Percentiles rank a stretch among this genome's conserved stretches.
Conservation (phyloP, 2,888 invertebrate species). For the Sialis fuliginosa region DNA sequence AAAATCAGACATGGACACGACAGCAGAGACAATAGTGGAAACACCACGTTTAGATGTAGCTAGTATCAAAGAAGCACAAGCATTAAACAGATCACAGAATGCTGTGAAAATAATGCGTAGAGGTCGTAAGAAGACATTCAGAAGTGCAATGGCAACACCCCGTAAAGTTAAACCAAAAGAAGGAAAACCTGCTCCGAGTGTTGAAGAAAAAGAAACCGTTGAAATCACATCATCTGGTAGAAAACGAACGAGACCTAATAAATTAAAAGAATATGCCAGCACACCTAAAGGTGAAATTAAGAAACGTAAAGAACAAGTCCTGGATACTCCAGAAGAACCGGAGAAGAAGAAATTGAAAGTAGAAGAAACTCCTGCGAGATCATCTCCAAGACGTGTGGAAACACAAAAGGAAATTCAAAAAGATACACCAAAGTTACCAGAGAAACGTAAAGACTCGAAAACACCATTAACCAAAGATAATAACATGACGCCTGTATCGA, state of each 20-base stretch:
- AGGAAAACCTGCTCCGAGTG: neutral
- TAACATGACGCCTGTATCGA: neutral
- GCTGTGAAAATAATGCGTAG: slow-evolving; percentile 31
- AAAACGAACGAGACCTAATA: slow-evolving; percentile 40
- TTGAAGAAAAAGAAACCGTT: slow-evolving; percentile 14
- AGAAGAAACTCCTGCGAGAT: slow-evolving; percentile 6
- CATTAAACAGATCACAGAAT: slow-evolving; percentile 35
- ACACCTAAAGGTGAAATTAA: slow-evolving; percentile 21
- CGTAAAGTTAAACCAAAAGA: slow-evolving; percentile 2
- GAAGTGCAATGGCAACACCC: slow-evolving; percentile 15
- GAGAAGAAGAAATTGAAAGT: slow-evolving; percentile 17
- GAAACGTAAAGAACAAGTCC: slow-evolving; percentile 19
- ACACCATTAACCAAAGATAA: slow-evolving; percentile 4
- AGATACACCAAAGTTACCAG: slow-evolving; percentile 5
- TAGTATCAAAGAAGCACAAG: slow-evolving; percentile 27
- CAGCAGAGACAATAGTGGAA: slow-evolving; percentile 22
- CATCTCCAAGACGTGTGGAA: neutral
- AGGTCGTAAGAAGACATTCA: slow-evolving; percentile 21
- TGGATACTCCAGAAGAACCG: slow-evolving; percentile 11
- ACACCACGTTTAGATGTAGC: slow-evolving; percentile 23
- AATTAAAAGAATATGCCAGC: slow-evolving; percentile 45
- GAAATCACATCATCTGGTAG: slow-evolving; percentile 47
- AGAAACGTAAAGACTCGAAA: slow-evolving; percentile 8
- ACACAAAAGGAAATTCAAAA: slow-evolving; percentile 1
- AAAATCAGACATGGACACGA: slow-evolving; percentile 31